Conservation (phyloP, 2,113 vertebrate genomes). For the Hippolais icterina region DNA sequence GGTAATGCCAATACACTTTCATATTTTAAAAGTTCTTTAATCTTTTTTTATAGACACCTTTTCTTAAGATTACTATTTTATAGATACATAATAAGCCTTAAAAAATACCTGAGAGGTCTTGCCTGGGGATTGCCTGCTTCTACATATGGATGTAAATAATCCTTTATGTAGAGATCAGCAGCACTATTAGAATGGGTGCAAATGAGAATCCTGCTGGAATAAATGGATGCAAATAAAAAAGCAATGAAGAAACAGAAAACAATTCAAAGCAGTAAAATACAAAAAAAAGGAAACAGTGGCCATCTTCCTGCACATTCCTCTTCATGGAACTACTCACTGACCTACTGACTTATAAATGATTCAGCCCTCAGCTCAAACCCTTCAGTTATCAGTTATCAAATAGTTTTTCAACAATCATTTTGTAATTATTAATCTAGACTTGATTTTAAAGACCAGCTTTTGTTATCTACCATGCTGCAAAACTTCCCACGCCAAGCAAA, state of each 20-base stretch:
- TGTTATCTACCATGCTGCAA: neutral
- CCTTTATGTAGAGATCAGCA: constrained; percentile 99
- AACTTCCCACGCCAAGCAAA: neutral
- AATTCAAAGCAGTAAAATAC: constrained; percentile 77
- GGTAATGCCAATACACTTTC: constrained; percentile 64
- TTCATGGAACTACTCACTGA: constrained; percentile 9
- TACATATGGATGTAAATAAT: constrained; percentile 99
- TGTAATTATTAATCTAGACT: neutral
- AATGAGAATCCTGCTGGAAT: constrained; percentile 94
- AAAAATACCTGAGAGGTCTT: constrained; percentile 98
- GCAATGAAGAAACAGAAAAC: constrained; percentile 82
- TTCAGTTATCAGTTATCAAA: neutral
- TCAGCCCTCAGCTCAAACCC: constrained; percentile 23
- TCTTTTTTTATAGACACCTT: constrained; percentile 77
- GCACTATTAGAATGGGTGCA: constrained; percentile 99
- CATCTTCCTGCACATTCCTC: constrained; percentile 59
- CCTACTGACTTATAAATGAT: neutral
- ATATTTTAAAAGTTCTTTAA: constrained; percentile 50
- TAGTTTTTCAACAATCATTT: neutral
- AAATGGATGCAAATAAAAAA: constrained; percentile 83
- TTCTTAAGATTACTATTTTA: constrained; percentile 81
- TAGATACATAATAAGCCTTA: constrained; percentile 80
- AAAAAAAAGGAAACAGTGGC: constrained; percentile 74
- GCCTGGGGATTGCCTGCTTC: constrained; percentile 98
- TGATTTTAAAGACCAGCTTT: neutral